Conservation (phyloP, 2,888 invertebrate genomes). For the Ectobius pallidus region DNA sequence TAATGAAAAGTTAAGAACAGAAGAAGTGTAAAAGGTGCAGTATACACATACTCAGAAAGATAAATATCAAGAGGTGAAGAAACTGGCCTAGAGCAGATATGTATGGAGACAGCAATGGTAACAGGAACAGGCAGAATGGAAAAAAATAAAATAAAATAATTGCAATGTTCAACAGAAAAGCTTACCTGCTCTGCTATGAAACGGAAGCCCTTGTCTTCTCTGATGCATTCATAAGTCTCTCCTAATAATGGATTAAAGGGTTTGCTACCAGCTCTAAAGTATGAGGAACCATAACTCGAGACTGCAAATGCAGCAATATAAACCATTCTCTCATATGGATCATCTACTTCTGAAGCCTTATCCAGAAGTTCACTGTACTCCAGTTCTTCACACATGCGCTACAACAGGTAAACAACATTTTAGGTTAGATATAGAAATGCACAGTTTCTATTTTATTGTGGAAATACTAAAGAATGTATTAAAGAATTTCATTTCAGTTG, state of each 20-base stretch:
- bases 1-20: no score
- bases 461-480: background rate
- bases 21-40: no score
- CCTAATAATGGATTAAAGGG: slow-evolving; percentile 85
- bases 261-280: slow-evolving; percentile 78
- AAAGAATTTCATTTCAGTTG: background rate
- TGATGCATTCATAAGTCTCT: slow-evolving; percentile 81
- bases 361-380: slow-evolving; percentile 83
- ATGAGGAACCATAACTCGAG: slow-evolving; percentile 75
- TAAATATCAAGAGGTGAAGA: no score
- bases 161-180: no score
- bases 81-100: no score
- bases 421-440: background rate
- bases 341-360: slow-evolving; percentile 69
- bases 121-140: no score
- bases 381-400: slow-evolving; percentile 82
- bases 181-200: slow-evolving; percentile 79
- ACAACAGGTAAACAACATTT: slow-evolving; percentile 46
- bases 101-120: no score
- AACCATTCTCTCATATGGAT: slow-evolving; percentile 74
- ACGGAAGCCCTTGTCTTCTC: slow-evolving; percentile 78
- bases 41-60: no score
- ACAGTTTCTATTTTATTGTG: background rate
- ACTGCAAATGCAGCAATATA: slow-evolving; percentile 82
- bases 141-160: no score